Evolutionary conservation across 2,113 vertebrate genomes (phyloP).

Genomic region (Nannospalax galili): DNA sequence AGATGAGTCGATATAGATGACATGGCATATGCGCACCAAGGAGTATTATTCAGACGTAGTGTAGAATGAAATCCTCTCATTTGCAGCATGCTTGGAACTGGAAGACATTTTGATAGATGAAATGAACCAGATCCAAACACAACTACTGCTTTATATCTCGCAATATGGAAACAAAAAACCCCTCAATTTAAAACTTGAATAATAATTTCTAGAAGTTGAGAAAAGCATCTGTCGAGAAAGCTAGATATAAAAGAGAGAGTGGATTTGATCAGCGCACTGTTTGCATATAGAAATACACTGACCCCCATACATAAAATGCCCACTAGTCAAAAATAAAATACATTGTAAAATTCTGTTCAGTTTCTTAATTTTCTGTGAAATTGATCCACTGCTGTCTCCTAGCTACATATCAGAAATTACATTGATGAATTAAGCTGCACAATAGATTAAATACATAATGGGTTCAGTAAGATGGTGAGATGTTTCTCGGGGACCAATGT

Average conservation of each 20-base stretch:
- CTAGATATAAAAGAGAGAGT: background rate
- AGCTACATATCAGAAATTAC: background rate
- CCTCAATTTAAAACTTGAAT: background rate
- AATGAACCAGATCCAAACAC: background rate
- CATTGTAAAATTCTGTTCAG: background rate
- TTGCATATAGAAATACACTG: background rate
- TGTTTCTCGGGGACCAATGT: background rate
- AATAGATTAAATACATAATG: background rate
- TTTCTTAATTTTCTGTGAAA: slow-evolving; percentile 1
- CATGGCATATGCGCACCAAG: background rate
- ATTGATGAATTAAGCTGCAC: background rate
- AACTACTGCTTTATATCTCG: too few relatives aligned
- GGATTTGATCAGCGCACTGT: background rate
- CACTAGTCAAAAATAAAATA: background rate
- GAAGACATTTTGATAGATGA: background rate
- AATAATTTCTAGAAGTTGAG: background rate
- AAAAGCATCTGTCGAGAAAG: background rate
- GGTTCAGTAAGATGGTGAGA: background rate
- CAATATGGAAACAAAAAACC: background rate
- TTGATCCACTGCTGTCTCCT: background rate
- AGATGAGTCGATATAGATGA: background rate
- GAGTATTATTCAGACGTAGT: background rate
- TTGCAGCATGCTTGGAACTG: background rate
- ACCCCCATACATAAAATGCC: background rate
- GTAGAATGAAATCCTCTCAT: background rate